Conservation (phyloP, 2,797 vertebrate genomes). For the Syngnathus rostellatus region DNA sequence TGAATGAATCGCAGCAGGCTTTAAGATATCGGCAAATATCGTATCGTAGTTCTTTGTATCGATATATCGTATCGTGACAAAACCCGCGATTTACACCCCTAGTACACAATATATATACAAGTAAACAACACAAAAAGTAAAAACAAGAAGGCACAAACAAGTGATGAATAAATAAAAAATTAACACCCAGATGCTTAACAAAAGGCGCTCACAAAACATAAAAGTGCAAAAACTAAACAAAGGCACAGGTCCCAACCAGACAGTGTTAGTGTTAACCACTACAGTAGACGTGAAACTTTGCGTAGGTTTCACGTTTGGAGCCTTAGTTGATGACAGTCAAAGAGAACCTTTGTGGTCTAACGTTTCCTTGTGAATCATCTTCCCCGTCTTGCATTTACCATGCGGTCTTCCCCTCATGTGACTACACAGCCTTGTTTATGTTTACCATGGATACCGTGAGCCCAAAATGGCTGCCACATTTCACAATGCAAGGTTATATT, state of each 20-base stretch:
- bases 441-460: background rate
- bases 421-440: background rate
- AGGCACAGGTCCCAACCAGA: background rate
- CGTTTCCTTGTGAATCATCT: background rate
- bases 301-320: background rate
- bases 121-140: too few relatives aligned
- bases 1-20: too few relatives aligned
- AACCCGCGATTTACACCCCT: too few relatives aligned
- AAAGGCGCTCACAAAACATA: too few relatives aligned
- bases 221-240: background rate
- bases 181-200: too few relatives aligned
- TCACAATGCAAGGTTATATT: background rate
- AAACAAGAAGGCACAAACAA: too few relatives aligned
- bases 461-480: background rate
- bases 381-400: background rate
- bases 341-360: background rate
- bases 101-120: too few relatives aligned
- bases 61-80: too few relatives aligned
- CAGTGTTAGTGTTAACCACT: background rate
- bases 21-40: too few relatives aligned
- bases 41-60: too few relatives aligned
- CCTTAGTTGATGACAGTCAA: background rate
- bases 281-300: background rate
- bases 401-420: background rate
- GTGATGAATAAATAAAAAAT: too few relatives aligned